Base-by-base conservation (phyloP, 2,888 invertebrate genomes). In the Apamea epomidion region DNA sequence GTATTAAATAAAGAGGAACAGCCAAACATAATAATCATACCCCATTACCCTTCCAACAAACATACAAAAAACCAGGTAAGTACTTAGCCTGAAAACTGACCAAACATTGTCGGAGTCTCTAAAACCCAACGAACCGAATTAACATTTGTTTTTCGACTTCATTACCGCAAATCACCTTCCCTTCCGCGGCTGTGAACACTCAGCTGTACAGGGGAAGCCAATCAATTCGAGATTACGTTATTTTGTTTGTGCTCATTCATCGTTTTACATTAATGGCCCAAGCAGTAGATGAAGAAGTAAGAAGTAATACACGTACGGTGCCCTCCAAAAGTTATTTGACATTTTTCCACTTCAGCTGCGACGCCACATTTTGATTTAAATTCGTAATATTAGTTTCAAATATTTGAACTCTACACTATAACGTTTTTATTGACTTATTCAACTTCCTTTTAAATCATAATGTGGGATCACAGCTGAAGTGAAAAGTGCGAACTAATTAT, bases 81-180 rank as follows among this genome's bases (percentile, higher is more conserved):
- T 45, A 71, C 62, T 54, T 71, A 29, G 51, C 64, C 60, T 45
- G 54, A 68, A 84, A 82, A 82, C 67, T 82, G 85, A 84, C 82
- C 82, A 80, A 84, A 82, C 82, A 84, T 84, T 72, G 80, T 48
- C 12, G 16, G 37, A 54, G 29, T 48, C 62, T 76, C 32, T 68
- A 58, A 80, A 83, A 76, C 85, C 42, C 76, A 85, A 71, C 85
- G 85, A 85, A 68, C 70, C 14, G 70, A 62, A 83, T 76, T 82
- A 83, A 72, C 67, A 85, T 83, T 83, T 85, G 83, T 84, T 85
- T 83, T 83, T 85, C 68, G 76, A 76, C 72, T 71, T 81, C 75
- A 85, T 85, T 85, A 85, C 75, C 37, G 67, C 67, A 58, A 83
- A 81, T 83, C 64, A 85, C 67, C 64, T 82, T 68, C 48, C 67